These are phyloP conservation scores for Mola mola DNA, from an alignment of 2,113 vertebrate species.

Conservation along the genomic window DNA sequence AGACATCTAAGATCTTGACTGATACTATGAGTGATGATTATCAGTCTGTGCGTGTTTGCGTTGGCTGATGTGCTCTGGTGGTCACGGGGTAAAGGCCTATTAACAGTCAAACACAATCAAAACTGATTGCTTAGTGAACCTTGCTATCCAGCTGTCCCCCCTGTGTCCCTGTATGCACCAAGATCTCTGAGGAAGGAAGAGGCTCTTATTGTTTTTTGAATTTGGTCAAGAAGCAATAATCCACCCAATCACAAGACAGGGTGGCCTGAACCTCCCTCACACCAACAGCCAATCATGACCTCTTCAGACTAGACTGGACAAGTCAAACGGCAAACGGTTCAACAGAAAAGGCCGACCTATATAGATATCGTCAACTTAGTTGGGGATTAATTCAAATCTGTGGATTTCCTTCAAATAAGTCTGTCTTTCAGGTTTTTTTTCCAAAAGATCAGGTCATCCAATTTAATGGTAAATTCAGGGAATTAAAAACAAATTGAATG, in stretches of 20 bases:
- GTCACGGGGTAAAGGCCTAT: constrained; percentile 20
- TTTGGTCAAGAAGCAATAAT: constrained; percentile 49
- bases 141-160: constrained; percentile 26
- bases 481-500: no score
- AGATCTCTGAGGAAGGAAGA: constrained; percentile 1
- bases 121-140: constrained; percentile 68
- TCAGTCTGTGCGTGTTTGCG: neutral
- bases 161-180: constrained; percentile 6
- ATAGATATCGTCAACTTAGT: no score
- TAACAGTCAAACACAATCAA: constrained; percentile 65
- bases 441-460: no score
- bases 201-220: constrained; percentile 51
- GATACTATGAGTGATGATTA: constrained; percentile 28
- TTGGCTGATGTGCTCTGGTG: neutral
- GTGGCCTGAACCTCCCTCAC: constrained; percentile 18
- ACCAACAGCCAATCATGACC: constrained; percentile 42
- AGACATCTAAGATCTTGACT: no score
- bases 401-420: neutral
- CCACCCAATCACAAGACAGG: constrained; percentile 55
- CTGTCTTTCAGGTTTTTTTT: neutral
- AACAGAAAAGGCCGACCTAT: constrained; percentile 38
- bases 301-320: constrained; percentile 23
- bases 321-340: constrained; percentile 9
- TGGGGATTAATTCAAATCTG: no score
- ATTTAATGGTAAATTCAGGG: no score